Evolutionary conservation across 2,113 vertebrate genomes (phyloP), one percentile per base, ranked within the genome.

Genomic region (Anas platyrhynchos): DNA sequence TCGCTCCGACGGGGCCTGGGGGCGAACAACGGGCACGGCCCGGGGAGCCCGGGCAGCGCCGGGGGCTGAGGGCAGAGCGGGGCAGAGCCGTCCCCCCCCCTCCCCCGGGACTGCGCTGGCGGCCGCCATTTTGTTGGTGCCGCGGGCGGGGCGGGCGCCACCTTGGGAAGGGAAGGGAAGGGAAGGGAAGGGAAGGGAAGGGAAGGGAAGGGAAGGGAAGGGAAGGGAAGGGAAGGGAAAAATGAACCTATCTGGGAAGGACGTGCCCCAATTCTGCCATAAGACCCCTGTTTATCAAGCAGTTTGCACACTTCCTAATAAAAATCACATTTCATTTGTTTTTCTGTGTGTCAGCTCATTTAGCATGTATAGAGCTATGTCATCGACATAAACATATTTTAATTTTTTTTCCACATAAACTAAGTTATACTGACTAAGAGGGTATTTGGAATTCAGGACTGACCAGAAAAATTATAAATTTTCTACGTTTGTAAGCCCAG

Each of bases 401-500:
- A 25, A 52, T 8, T 4, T 7, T 14, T 52, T 55, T 55, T 55
- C 8, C 52, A 29, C 9, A 29, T 16, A 16, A 55, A 29, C 52
- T 14, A 13, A 5, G 12, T 55, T 55, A 29, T 55, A 55, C 26
- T 14, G 12, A 27, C 52, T 55, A 21, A 27, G 15, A 10, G 44
- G 25, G 25, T 31, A 58, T 22, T 16, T 25, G 63, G 27, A 56
- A 23, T 48, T 3, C 4, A 1, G 56, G 12, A 7, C 29, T 29
- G 26, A 55, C 11, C 5, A 6, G 34, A 44, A 41, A 48, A 65
- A 1, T 1, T 0, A 1, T 43, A 6, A 0, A 7, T 61, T 31
- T n/a, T 8, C n/a, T 34, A 3, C 31, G 3, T 13, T 4, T 23
- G 6, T 10, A 13, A 13, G 16, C 7, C 4, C 11, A 16, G 12